Conservation (phyloP, 2,113 vertebrate species). For the Catharus fuscescens region DNA sequence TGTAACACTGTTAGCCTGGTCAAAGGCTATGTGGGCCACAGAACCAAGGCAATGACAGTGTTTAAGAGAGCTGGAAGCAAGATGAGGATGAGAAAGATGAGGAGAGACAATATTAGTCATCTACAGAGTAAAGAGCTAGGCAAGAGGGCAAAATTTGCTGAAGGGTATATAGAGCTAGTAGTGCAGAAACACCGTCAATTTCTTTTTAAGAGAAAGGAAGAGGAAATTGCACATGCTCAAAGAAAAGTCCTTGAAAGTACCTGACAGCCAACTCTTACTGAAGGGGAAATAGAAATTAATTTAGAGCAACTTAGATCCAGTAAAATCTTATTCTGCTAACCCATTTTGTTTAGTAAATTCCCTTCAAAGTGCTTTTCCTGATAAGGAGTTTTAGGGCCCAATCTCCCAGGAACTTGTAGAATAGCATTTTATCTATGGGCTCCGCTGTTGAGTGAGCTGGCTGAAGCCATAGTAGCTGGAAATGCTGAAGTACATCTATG, state of each 20-base stretch:
- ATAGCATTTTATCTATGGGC: background rate
- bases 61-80: slow-evolving; percentile 51
- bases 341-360: background rate
- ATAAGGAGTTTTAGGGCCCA: background rate
- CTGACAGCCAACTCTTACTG: slow-evolving; percentile 42
- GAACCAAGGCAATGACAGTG: background rate
- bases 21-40: slow-evolving; percentile 22
- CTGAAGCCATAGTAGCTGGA: background rate
- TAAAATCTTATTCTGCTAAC: background rate
- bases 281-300: slow-evolving; percentile 14
- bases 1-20: slow-evolving; percentile 3
- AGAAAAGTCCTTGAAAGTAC: slow-evolving; percentile 36
- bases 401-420: background rate
- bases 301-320: background rate
- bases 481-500: background rate
- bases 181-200: slow-evolving; percentile 56
- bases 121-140: slow-evolving; percentile 39
- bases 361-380: background rate
- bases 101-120: slow-evolving; percentile 60
- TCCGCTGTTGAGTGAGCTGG: background rate
- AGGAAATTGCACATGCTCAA: slow-evolving; percentile 38
- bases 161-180: slow-evolving; percentile 54
- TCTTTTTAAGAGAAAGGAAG: slow-evolving; percentile 42
- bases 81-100: slow-evolving; percentile 61
- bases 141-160: slow-evolving; percentile 49